Percentiles rank a stretch among this genome's conserved stretches.
These are phyloP conservation scores for Apoderus coryli DNA, from an alignment of 2,888 invertebrate species.

Conservation along the genomic window DNA sequence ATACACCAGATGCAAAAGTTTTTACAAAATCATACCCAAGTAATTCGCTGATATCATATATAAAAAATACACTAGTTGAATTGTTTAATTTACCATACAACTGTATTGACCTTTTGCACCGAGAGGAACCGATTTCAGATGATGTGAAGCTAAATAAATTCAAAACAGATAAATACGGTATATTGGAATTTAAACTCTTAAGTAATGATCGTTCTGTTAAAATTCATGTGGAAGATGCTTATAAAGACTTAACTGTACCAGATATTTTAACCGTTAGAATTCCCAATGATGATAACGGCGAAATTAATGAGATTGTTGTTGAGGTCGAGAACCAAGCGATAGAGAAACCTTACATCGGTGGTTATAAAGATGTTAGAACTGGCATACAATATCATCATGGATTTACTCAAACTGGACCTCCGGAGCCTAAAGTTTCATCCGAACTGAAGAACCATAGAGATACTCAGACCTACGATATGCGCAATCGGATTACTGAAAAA, in stretches of 20 bases:
- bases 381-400: constrained; percentile 67
- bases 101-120: constrained; percentile 36
- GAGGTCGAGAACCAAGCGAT: constrained; percentile 45
- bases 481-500: constrained; percentile 40
- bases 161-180: constrained; percentile 21
- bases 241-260: constrained; percentile 29
- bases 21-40: constrained; percentile 41
- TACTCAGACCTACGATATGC: constrained; percentile 45
- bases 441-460: constrained; percentile 42
- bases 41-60: constrained; percentile 38
- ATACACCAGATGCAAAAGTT: constrained; percentile 23
- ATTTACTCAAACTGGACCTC: constrained; percentile 63
- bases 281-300: constrained; percentile 32
- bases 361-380: constrained; percentile 57
- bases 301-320: constrained; percentile 37
- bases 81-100: constrained; percentile 41
- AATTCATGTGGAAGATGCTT: constrained; percentile 26
- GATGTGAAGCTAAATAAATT: constrained; percentile 19
- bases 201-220: constrained; percentile 22
- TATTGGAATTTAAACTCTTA: constrained; percentile 21
- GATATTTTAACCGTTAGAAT: constrained; percentile 42
- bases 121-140: constrained; percentile 28
- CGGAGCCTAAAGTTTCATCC: constrained; percentile 36
- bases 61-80: constrained; percentile 44
- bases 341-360: constrained; percentile 66